Conservation (phyloP, 2,113 vertebrate species). For the Rhinichthys klamathensis region DNA sequence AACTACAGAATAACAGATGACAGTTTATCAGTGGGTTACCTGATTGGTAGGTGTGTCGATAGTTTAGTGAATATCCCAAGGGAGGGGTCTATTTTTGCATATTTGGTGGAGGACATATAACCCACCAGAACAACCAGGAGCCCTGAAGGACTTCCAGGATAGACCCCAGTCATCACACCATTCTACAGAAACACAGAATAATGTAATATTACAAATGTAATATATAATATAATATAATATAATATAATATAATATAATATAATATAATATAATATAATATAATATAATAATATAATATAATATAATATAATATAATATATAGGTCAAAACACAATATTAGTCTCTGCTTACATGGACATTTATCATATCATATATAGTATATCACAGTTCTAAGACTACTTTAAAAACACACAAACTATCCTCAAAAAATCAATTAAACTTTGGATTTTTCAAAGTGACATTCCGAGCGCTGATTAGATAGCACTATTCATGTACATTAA, state of each 20-base stretch:
- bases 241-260: neutral
- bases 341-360: too few relatives aligned
- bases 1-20: neutral
- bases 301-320: too few relatives aligned
- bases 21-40: slow-evolving; percentile 73
- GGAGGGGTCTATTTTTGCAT: slow-evolving; percentile 88
- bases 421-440: neutral
- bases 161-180: slow-evolving; percentile 95
- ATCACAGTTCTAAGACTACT: neutral
- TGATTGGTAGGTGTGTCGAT: slow-evolving; percentile 82
- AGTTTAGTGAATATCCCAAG: slow-evolving; percentile 89
- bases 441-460: neutral
- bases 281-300: too few relatives aligned
- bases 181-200: slow-evolving; percentile 78
- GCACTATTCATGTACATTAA: neutral
- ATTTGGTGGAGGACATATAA: slow-evolving; percentile 89
- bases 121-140: slow-evolving; percentile 92
- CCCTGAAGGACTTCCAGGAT: slow-evolving; percentile 91
- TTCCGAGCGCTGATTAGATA: neutral
- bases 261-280: too few relatives aligned
- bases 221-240: neutral
- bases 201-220: neutral
- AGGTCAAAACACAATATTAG: too few relatives aligned
- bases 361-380: too few relatives aligned
- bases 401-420: neutral